Conservation (phyloP, 92 coral and sea anemone genomes). For the Bergia puertoricense region DNA sequence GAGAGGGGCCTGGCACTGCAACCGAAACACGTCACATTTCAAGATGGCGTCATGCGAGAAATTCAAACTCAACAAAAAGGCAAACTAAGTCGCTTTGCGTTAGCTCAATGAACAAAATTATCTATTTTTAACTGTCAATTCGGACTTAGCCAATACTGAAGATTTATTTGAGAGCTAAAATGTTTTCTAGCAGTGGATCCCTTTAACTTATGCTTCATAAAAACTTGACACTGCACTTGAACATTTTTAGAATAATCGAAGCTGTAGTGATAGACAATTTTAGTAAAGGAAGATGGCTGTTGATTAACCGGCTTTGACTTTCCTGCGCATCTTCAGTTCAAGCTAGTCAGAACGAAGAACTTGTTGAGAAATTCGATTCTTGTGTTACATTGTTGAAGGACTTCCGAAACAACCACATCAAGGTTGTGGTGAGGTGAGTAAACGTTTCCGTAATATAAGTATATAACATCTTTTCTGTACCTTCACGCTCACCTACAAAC, state of each 20-base stretch:
- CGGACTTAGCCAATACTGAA: no score
- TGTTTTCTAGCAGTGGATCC: no score
- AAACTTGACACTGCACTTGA: not conserved
- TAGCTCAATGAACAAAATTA: no score
- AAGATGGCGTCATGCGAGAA: no score
- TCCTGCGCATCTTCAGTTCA: conserved; percentile 41
- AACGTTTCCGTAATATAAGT: not conserved
- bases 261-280: not conserved
- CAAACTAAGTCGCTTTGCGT: no score
- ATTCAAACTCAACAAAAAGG: no score
- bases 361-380: conserved; percentile 58
- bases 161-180: no score
- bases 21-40: no score
- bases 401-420: conserved; percentile 73
- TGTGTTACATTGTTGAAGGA: conserved; percentile 67
- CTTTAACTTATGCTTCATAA: no score
- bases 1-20: no score
- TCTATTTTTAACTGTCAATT: no score
- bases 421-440: conserved; percentile 74
- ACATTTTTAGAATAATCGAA: not conserved
- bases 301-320: not conserved
- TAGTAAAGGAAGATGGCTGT: not conserved
- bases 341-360: conserved; percentile 36
- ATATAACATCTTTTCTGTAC: no score
- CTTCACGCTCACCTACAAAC: not conserved